These are phyloP conservation scores for Morelia viridis DNA, from an alignment of 2,797 vertebrate genomes.

Conservation along the genomic window DNA sequence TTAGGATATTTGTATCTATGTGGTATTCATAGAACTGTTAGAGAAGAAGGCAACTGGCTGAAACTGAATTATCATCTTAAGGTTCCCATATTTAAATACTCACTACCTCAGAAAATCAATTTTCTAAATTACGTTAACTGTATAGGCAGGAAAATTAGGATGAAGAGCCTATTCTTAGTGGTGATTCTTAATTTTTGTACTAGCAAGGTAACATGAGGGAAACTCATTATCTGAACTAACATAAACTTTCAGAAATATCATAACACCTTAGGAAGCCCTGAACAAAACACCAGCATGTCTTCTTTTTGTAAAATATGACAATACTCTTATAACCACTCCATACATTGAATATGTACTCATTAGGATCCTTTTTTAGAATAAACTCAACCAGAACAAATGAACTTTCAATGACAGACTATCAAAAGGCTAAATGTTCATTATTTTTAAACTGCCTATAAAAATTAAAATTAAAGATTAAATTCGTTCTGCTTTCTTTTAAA, in stretches of 20 bases:
- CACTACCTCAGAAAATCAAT: conserved; percentile 39
- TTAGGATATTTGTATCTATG: conserved; percentile 27
- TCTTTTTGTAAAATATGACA: background rate
- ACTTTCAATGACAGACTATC: background rate
- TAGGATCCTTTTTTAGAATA: background rate
- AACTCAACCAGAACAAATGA: background rate
- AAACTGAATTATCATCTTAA: conserved; percentile 47
- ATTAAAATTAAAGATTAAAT: background rate
- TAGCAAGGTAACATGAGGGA: background rate
- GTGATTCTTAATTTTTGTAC: conserved; percentile 13
- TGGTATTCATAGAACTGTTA: conserved; percentile 35
- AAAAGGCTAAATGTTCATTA: background rate
- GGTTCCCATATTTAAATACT: conserved; percentile 51
- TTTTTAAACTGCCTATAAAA: background rate
- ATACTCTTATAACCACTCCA: background rate
- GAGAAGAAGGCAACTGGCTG: conserved; percentile 35
- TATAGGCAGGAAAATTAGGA: background rate
- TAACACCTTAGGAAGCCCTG: background rate
- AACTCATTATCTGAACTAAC: background rate
- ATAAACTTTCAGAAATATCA: background rate
- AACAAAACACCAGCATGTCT: background rate
- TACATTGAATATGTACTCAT: background rate
- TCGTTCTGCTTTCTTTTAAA: background rate
- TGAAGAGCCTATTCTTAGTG: background rate
- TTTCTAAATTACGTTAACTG: conserved; percentile 34